These are phyloP conservation scores for Belonocnema kinseyi DNA, from an alignment of 1,140 invertebrate genomes.

Conservation along the genomic window DNA sequence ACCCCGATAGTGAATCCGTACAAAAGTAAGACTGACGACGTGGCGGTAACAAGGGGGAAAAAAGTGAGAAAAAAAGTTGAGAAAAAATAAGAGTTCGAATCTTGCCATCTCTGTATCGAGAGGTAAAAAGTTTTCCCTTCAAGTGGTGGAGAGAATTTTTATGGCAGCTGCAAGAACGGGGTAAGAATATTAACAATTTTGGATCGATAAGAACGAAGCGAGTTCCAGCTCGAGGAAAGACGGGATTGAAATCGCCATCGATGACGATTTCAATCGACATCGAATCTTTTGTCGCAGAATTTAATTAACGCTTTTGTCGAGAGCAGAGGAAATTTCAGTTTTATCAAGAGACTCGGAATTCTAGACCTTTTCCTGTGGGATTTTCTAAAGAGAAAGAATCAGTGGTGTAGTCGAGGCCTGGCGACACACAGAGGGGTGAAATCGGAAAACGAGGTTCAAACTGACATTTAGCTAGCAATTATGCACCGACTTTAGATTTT, in stretches of 20 bases:
- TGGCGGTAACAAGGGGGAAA: not conserved
- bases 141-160: constrained; percentile 15
- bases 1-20: not conserved
- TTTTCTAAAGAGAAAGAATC: no score
- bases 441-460: no score
- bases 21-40: constrained; percentile 11
- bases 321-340: not conserved
- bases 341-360: not conserved
- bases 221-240: not conserved
- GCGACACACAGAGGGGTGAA: no score
- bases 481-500: no score
- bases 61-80: no score
- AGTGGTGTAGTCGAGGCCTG: no score
- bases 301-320: not conserved
- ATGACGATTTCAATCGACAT: not conserved
- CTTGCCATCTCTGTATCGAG: constrained; percentile 10
- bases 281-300: not conserved
- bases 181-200: not conserved
- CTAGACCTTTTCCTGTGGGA: no score
- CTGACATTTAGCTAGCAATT: no score
- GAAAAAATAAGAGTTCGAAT: constrained; percentile 7
- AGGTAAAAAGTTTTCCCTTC: constrained; percentile 26
- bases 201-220: not conserved
- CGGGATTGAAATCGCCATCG: not conserved
- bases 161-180: not conserved